A percentile compares a stretch with the other conserved stretches of the same genome.
Conservation (phyloP, 2,113 vertebrate species). For the Oenanthe melanoleuca region DNA sequence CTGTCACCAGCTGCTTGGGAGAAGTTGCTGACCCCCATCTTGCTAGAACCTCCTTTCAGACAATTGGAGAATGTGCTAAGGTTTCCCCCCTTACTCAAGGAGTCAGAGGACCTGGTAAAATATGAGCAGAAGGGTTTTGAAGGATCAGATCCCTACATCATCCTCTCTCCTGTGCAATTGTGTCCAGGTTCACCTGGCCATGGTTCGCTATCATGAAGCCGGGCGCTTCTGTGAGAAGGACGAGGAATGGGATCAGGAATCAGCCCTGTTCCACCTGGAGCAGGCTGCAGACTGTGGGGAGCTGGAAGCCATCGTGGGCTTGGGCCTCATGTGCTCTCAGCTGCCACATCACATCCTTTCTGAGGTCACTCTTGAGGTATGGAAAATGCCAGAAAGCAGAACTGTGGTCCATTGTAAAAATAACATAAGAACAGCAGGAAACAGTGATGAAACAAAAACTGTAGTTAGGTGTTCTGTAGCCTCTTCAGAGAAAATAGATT, state of each 20-base stretch:
- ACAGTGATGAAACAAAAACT: neutral
- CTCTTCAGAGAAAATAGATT: neutral
- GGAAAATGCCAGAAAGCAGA: neutral
- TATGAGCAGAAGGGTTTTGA: neutral
- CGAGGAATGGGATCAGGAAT: slow-evolving; percentile 86
- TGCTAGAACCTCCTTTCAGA: neutral
- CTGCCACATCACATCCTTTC: slow-evolving; percentile 92
- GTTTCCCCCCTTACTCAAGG: neutral
- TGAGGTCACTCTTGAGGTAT: slow-evolving; percentile 85
- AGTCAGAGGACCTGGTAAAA: neutral
- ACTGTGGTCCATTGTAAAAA: neutral
- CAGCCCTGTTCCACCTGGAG: slow-evolving; percentile 92
- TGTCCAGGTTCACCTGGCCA: slow-evolving; percentile 91
- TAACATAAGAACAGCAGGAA: neutral
- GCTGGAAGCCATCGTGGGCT: slow-evolving; percentile 90
- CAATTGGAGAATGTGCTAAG: neutral
- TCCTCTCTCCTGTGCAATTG: neutral
- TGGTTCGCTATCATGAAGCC: slow-evolving; percentile 93
- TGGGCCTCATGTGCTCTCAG: slow-evolving; percentile 89
- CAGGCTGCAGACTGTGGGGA: slow-evolving; percentile 91
- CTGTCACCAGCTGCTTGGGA: neutral
- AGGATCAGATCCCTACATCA: neutral
- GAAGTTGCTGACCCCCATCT: neutral
- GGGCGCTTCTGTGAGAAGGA: slow-evolving; percentile 93
- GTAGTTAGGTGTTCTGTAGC: neutral